phyloP scores from a whole-genome alignment of 2,797 vertebrate species.

The Psittacula derbiana region DNA sequence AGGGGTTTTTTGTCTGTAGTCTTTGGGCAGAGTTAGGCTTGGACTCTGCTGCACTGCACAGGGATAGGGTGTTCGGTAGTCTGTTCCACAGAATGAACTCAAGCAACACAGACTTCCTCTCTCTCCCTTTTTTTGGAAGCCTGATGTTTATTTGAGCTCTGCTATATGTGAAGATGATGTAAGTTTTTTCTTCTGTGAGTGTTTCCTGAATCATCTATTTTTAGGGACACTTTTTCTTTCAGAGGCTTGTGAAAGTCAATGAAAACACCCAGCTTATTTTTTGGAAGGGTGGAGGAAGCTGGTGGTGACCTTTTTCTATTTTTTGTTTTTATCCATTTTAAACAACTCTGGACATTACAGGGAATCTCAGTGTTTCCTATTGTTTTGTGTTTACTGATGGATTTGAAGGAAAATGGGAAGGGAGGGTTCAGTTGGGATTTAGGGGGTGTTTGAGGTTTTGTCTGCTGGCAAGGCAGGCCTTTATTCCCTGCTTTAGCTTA shows the following conservation, averaged over 20 bases:
- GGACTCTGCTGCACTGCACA: background rate
- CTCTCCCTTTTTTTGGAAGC: background rate
- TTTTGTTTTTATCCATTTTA: background rate
- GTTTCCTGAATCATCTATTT: slow-evolving; percentile 56
- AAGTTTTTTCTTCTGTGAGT: background rate
- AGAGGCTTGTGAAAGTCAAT: background rate
- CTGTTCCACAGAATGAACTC: background rate
- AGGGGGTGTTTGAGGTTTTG: background rate
- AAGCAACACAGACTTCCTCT: background rate
- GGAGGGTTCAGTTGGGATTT: background rate
- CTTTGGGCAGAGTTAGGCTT: background rate
- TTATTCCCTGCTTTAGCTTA: background rate
- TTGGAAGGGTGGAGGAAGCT: background rate
- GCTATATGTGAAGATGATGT: slow-evolving; percentile 49
- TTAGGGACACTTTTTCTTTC: slow-evolving; percentile 40
- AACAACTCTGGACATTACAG: background rate
- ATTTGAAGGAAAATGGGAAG: background rate
- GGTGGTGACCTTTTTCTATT: background rate
- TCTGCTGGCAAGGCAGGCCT: background rate
- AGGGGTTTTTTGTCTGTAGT: background rate
- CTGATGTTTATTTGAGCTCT: slow-evolving; percentile 43
- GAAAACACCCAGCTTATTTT: slow-evolving; percentile 24
- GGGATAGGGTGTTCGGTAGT: background rate
- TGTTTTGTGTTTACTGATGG: background rate
- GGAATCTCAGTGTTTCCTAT: background rate